These are phyloP conservation scores for Eucidaris tribuloides DNA, from an alignment of 35 echinoderm and acorn worm genomes.

Conservation along the genomic window DNA sequence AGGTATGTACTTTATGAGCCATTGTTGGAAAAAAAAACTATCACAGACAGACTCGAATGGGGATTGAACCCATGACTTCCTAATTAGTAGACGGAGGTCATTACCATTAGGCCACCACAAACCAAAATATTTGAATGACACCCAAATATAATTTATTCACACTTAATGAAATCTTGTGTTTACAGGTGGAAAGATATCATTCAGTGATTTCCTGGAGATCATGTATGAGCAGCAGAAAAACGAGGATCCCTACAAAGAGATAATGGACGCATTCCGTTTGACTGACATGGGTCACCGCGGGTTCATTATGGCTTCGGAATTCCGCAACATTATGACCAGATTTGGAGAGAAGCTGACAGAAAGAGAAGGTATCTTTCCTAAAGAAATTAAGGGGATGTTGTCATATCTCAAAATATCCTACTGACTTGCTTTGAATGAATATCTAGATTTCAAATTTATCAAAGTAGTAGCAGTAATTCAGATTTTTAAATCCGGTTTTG, in stretches of 20 bases:
- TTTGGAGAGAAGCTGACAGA: constrained; percentile 87
- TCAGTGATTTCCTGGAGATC: constrained; percentile 80
- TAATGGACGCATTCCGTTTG: constrained; percentile 84
- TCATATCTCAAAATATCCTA: too few species aligned
- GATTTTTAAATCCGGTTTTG: too few species aligned
- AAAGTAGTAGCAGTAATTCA: too few species aligned
- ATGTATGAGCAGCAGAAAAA: constrained; percentile 69
- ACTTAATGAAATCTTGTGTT: not conserved
- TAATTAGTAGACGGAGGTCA: too few species aligned
- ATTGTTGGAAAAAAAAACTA: too few species aligned
- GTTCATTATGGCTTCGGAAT: constrained; percentile 69
- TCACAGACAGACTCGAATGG: too few species aligned
- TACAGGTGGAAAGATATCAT: constrained; percentile 78
- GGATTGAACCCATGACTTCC: too few species aligned
- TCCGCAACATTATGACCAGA: constrained; percentile 87
- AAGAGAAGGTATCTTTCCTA: constrained; percentile 92
- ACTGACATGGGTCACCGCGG: constrained; percentile 67
- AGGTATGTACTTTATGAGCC: not conserved
- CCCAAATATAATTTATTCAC: not conserved
- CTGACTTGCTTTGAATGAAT: too few species aligned
- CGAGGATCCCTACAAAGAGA: constrained; percentile 68
- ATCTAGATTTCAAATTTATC: too few species aligned
- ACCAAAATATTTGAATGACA: too few species aligned
- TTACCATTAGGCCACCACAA: not conserved
- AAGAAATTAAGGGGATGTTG: too few species aligned